Conservation (phyloP, 2,888 invertebrate species). For the Diloba caeruleocephala region DNA sequence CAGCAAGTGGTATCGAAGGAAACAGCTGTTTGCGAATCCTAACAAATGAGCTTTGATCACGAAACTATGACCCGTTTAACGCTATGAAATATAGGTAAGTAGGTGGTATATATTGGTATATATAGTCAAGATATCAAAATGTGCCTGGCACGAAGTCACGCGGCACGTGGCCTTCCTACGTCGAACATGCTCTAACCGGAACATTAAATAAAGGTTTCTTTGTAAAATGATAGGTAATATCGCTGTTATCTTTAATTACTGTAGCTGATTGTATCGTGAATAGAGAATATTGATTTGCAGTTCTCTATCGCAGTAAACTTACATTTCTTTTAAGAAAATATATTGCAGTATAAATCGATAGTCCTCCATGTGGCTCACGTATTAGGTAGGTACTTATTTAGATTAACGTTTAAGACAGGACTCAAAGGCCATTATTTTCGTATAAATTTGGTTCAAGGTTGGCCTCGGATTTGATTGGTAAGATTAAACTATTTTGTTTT, state of each 20-base stretch:
- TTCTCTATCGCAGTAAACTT: slow-evolving; percentile 13
- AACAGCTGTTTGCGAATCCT: slow-evolving; percentile 61
- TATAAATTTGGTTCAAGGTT: too few species aligned
- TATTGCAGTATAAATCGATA: too few species aligned
- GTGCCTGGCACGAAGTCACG: slow-evolving; percentile 57
- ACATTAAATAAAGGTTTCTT: slow-evolving; percentile 41
- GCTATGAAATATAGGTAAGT: slow-evolving; percentile 66
- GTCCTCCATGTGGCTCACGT: too few species aligned
- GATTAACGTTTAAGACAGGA: too few species aligned
- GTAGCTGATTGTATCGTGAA: slow-evolving; percentile 30
- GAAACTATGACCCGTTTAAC: slow-evolving; percentile 68
- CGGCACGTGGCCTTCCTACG: slow-evolving; percentile 45
- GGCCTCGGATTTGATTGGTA: too few species aligned
- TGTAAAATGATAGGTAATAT: slow-evolving; percentile 46
- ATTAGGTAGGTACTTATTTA: too few species aligned
- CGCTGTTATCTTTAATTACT: slow-evolving; percentile 49
- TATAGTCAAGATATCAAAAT: slow-evolving; percentile 47
- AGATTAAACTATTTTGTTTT: too few species aligned
- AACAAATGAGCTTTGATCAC: slow-evolving; percentile 72
- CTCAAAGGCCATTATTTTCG: too few species aligned
- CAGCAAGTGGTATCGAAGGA: slow-evolving; percentile 54
- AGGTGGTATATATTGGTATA: slow-evolving; percentile 58
- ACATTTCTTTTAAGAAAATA: slow-evolving; percentile 16
- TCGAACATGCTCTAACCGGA: slow-evolving; percentile 44
- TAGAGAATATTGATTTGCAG: slow-evolving; percentile 47